Evolutionary conservation across 2,797 vertebrate species (phyloP).

Genomic region (Petrocephalus schoutedeni): DNA sequence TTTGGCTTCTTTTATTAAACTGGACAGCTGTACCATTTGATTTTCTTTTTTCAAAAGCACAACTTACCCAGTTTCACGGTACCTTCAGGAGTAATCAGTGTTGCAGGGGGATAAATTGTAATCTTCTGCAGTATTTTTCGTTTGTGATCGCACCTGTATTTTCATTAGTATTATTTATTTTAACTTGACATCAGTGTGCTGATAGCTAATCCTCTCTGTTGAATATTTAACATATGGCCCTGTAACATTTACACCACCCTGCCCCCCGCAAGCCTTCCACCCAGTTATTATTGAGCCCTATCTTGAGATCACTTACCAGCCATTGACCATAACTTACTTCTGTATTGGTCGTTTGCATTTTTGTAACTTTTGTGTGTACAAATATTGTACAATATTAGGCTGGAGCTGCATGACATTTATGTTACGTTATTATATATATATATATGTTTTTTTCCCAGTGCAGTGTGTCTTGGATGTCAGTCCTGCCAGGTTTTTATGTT

Average conservation of each 20-base stretch:
- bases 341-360: not conserved
- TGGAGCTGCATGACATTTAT: not conserved
- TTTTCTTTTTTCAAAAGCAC: not conserved
- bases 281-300: no score
- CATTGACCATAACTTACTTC: not conserved
- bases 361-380: not conserved
- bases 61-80: not conserved
- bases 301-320: not conserved
- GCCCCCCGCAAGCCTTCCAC: no score
- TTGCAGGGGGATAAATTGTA: not conserved
- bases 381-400: not conserved
- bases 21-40: conserved; percentile 11
- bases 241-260: no score
- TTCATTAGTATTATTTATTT: not conserved
- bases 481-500: not conserved
- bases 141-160: not conserved
- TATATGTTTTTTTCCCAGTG: not conserved
- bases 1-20: not conserved
- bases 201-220: not conserved
- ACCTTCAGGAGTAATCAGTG: not conserved
- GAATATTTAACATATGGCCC: not conserved
- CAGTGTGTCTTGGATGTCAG: not conserved
- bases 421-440: no score
- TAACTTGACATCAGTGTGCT: not conserved
- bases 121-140: not conserved